phyloP scores from a whole-genome alignment of 2,113 vertebrate genomes.

The Pogona vitticeps region DNA sequence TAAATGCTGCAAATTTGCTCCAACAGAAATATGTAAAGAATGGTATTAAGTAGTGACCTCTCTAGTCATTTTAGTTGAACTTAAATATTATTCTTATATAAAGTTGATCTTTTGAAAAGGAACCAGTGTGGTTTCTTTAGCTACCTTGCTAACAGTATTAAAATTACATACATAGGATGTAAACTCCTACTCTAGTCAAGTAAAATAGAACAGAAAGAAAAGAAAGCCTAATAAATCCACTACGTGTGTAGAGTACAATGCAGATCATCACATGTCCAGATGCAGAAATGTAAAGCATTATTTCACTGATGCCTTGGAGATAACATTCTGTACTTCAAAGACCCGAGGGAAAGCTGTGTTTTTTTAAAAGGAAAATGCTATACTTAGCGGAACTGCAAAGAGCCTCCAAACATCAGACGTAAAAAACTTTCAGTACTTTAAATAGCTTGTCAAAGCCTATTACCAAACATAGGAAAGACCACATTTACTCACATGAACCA shows the following conservation, averaged over 20 bases:
- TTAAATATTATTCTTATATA: conserved; percentile 17
- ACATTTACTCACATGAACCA: conserved; percentile 50
- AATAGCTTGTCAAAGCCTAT: conserved; percentile 61
- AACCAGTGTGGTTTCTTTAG: conserved; percentile 12
- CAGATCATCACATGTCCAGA: conserved; percentile 62
- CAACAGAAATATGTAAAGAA: neutral
- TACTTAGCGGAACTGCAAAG: conserved; percentile 26
- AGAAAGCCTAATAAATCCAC: conserved; percentile 58
- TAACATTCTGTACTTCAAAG: conserved; percentile 62
- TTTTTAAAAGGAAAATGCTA: conserved; percentile 35
- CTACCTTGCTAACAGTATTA: conserved; percentile 19
- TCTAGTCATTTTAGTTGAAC: conserved; percentile 10
- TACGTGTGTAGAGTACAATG: conserved; percentile 34
- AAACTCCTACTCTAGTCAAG: conserved; percentile 29
- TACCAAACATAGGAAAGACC: conserved; percentile 56
- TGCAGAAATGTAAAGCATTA: conserved; percentile 58
- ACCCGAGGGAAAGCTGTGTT: conserved; percentile 14
- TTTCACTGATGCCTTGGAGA: conserved; percentile 55
- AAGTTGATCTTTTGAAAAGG: neutral
- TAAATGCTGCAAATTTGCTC: too few species aligned
- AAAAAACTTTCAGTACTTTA: conserved; percentile 57
- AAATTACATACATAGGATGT: neutral
- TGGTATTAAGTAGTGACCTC: conserved; percentile 20
- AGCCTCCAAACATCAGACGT: neutral
- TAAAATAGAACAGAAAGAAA: neutral